Evolutionary conservation across 1,140 invertebrate genomes (phyloP).

Genomic region (Drosophila mayri): DNA sequence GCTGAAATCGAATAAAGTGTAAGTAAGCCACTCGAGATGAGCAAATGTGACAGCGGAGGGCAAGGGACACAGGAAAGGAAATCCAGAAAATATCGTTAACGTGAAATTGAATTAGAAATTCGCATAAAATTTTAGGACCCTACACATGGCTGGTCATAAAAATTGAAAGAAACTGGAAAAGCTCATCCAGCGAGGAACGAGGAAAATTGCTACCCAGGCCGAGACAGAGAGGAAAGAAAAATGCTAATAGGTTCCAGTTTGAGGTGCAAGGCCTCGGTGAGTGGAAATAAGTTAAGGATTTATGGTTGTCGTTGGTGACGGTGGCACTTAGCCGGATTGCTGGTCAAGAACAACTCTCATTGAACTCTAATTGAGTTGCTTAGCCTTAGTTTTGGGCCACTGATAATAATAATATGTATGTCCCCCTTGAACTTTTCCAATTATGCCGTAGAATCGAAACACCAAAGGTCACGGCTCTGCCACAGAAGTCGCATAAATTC

Average conservation of each 20-base stretch:
- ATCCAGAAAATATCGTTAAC: constrained; percentile 60
- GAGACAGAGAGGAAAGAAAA: not conserved
- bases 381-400: constrained; percentile 8
- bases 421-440: constrained; percentile 58
- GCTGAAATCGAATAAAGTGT: constrained; percentile 71
- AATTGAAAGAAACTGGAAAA: constrained; percentile 10
- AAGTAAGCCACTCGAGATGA: constrained; percentile 16
- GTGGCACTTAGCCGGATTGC: constrained; percentile 4
- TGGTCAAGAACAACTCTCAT: constrained; percentile 18
- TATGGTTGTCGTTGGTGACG: constrained; percentile 10
- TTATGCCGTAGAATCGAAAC: constrained; percentile 47
- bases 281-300: constrained; percentile 32
- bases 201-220: not conserved
- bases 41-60: constrained; percentile 24
- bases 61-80: constrained; percentile 16
- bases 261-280: constrained; percentile 10
- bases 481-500: constrained; percentile 59
- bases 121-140: constrained; percentile 60
- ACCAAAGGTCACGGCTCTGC: constrained; percentile 7
- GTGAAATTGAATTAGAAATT: constrained; percentile 73
- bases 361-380: constrained; percentile 52
- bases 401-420: constrained; percentile 13
- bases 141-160: constrained; percentile 55
- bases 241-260: constrained; percentile 25
- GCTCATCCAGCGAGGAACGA: not conserved